phyloP scores from a whole-genome alignment of 2,113 vertebrate genomes.

The Bos javanicus region DNA sequence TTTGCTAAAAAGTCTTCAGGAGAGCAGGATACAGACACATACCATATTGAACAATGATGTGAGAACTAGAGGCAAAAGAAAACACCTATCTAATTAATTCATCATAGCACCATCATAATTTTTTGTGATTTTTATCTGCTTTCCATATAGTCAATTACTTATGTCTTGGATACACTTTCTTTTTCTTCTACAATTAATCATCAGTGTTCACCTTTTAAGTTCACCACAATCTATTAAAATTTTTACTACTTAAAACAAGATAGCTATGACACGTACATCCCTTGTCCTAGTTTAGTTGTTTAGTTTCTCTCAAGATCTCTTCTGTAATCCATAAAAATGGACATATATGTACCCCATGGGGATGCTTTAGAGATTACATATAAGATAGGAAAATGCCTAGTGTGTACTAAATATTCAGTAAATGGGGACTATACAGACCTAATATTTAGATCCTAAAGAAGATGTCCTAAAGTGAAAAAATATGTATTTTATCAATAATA shows the following conservation, averaged over 20 bases:
- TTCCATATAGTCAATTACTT: neutral
- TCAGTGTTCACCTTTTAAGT: neutral
- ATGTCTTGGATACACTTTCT: neutral
- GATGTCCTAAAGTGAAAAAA: neutral
- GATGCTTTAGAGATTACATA: neutral
- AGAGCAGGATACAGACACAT: neutral
- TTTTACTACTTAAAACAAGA: constrained; percentile 19
- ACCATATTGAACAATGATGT: neutral
- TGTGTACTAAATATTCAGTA: neutral
- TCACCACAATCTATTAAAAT: neutral
- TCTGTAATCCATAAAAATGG: neutral
- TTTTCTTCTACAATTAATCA: constrained; percentile 11
- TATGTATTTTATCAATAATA: neutral
- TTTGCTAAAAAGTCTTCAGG: neutral
- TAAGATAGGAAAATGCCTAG: neutral
- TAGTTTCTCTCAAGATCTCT: neutral
- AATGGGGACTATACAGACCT: neutral
- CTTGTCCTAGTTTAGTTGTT: neutral
- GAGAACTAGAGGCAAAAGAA: neutral
- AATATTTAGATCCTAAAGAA: neutral
- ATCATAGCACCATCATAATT: neutral
- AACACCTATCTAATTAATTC: neutral
- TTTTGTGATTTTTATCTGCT: neutral
- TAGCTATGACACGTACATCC: neutral
- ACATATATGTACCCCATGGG: neutral